These are phyloP conservation scores for Steinernema scapterisci DNA, from an alignment of 2,888 invertebrate species.

Conservation along the genomic window DNA sequence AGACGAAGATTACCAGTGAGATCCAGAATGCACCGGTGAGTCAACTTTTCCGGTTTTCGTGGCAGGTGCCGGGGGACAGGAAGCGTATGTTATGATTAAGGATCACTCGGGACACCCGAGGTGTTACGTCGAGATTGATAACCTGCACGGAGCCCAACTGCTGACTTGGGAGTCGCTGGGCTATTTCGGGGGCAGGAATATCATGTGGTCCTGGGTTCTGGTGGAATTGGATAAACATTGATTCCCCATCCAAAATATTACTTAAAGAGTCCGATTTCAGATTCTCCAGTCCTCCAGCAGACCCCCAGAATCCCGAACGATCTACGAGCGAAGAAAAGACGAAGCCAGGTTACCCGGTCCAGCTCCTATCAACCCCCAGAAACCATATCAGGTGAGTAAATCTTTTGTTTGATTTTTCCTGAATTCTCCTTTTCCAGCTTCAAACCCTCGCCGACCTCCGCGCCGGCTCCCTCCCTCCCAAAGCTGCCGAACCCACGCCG, in stretches of 20 bases:
- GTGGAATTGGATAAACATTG: no score
- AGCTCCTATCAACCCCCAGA: conserved; percentile 46
- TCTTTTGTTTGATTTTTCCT: neutral
- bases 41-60: neutral
- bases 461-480: conserved; percentile 60
- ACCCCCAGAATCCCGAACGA: neutral
- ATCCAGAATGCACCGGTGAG: conserved; percentile 48
- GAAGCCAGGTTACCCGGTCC: conserved; percentile 49
- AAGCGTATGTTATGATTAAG: neutral
- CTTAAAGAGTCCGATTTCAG: no score
- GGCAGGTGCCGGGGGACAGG: neutral
- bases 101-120: no score
- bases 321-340: conserved; percentile 3
- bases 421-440: conserved; percentile 37
- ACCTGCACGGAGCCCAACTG: no score
- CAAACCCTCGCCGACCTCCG: conserved; percentile 62
- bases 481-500: conserved; percentile 10
- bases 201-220: no score
- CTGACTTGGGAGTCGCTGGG: no score
- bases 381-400: conserved; percentile 49
- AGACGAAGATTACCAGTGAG: conserved; percentile 69
- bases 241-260: no score
- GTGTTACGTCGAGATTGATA: no score
- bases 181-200: no score
- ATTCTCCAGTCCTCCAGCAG: no score